Percentiles rank a stretch among this genome's conserved stretches.
phyloP scores from a whole-genome alignment of 2,797 vertebrate genomes.

The Sus cebifrons region DNA sequence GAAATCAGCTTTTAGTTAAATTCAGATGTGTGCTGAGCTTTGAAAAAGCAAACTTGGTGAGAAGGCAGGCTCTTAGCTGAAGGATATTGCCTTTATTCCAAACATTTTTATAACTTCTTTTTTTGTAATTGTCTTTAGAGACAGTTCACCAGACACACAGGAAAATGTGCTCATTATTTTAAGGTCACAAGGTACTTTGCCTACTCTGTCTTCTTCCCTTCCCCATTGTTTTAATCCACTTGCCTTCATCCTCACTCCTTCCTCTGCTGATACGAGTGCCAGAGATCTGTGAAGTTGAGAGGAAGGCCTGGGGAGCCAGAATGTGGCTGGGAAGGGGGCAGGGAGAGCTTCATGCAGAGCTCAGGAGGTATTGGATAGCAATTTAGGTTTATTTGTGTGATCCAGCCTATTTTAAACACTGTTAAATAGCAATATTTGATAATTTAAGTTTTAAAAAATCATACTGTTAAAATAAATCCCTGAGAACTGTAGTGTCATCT shows the following conservation, averaged over 20 bases:
- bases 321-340: neutral
- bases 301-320: slow-evolving; percentile 76
- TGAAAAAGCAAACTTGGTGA: neutral
- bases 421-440: neutral
- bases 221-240: slow-evolving; percentile 83
- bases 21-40: slow-evolving; percentile 17
- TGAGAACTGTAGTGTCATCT: slow-evolving; percentile 44
- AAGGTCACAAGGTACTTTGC: slow-evolving; percentile 82
- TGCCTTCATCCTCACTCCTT: slow-evolving; percentile 81
- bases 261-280: slow-evolving; percentile 83
- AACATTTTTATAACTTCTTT: slow-evolving; percentile 76
- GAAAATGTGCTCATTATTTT: slow-evolving; percentile 85
- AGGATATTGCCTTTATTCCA: slow-evolving; percentile 71
- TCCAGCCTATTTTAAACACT: neutral
- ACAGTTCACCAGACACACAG: slow-evolving; percentile 84
- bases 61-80: neutral
- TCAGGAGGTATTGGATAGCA: neutral
- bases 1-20: slow-evolving; percentile 43
- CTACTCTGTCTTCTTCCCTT: slow-evolving; percentile 85
- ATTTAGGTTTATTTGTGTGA: neutral
- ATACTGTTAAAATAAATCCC: slow-evolving; percentile 42
- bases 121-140: slow-evolving; percentile 80
- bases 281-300: slow-evolving; percentile 72
- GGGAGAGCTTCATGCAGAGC: slow-evolving; percentile 30
- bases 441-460: neutral